phyloP scores from a whole-genome alignment of 2,113 vertebrate species.

The Etia nguti region DNA sequence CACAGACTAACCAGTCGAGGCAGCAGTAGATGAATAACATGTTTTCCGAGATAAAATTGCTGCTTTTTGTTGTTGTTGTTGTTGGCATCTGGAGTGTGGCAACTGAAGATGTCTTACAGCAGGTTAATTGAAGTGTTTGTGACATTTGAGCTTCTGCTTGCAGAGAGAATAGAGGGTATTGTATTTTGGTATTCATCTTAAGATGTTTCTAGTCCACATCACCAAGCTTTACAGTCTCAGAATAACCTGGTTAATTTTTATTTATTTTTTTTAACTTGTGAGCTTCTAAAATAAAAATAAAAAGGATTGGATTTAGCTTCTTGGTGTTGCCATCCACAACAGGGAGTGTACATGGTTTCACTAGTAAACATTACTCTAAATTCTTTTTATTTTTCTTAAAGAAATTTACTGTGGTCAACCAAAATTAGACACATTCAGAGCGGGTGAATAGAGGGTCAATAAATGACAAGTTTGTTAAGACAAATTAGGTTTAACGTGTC shows the following conservation, averaged over 20 bases:
- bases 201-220: neutral
- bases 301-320: neutral
- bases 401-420: neutral
- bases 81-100: neutral
- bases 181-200: neutral
- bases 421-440: accelerated
- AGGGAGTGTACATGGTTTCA: neutral
- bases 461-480: neutral
- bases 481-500: neutral
- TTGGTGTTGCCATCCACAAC: accelerated
- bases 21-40: neutral
- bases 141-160: neutral
- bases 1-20: neutral
- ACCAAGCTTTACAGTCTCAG: neutral
- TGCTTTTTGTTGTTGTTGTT: neutral
- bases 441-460: neutral
- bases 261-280: neutral
- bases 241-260: neutral
- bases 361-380: neutral
- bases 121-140: neutral
- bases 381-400: neutral
- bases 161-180: neutral
- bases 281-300: neutral
- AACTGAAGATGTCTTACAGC: neutral
- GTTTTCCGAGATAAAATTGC: neutral